Base-by-base conservation (phyloP, 1,140 invertebrate species). In the Hypothenemus hampei region DNA sequence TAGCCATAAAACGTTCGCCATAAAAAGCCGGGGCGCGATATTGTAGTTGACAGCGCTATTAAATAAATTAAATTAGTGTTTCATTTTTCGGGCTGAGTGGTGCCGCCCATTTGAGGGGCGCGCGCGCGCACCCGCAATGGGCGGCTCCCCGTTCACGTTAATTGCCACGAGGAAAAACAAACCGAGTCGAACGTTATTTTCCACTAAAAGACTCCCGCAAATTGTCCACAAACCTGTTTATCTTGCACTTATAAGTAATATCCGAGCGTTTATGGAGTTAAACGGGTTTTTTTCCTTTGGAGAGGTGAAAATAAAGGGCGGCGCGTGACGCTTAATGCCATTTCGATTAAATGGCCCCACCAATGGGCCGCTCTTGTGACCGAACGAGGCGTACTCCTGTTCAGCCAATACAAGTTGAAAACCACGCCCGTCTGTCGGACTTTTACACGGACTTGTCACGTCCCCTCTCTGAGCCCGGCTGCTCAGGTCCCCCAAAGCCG, bases 221-320 rank as follows among this genome's bases (percentile, higher is more conserved):
- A 57, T 59, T 56, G 46, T 51, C 51, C 46, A 41, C 61, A 60
- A 62, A 65, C 63, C 62, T 64, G 62, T 65, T 64, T 65, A 62
- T 67, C 62, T 67, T 61, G 59, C 62, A 58, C 58, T 59, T 57
- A 61, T 62, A 64, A 60, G 62, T 64, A 64, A 65, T 67, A 65
- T 62, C 59, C 58, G 35, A 46, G 45, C 61, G 55, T 65, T 65
- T 67, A 63, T 64, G 52, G 52, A 39, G 50, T 55, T 66, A 61
- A 62, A 63, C 61, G 51, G 43, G 61, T 64, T 64, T 61, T 61
- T 60, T 57, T 55, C 36, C 39, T 40, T 24, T 40, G 40, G 39
- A 53, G 50, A 61, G 58, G 63, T 61, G 62, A 58, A 51, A 64
- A 63, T 57, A 59, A 50, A 22, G 49, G 65, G 65, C 57, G 36